A percentile compares a stretch with the other conserved stretches of the same genome.
These are phyloP conservation scores for Platypus cylindrus DNA, from an alignment of 2,888 invertebrate genomes.

Conservation along the genomic window DNA sequence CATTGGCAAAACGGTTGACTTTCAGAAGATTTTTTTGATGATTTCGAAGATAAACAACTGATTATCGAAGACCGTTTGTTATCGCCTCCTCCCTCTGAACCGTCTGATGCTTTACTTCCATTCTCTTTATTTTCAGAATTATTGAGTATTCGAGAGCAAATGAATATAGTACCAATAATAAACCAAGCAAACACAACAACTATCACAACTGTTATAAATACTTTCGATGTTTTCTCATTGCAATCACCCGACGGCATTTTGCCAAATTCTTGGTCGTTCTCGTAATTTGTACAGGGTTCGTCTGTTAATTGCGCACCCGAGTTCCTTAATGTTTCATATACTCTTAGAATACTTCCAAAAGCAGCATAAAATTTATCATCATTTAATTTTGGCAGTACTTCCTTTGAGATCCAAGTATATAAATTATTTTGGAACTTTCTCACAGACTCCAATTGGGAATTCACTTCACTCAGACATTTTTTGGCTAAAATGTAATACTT, in stretches of 20 bases:
- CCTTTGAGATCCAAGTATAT: conserved; percentile 40
- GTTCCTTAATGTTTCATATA: conserved; percentile 31
- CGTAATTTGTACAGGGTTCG: conserved; percentile 10
- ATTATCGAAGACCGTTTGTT: conserved; percentile 11
- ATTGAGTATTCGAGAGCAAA: conserved; percentile 27
- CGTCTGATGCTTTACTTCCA: conserved; percentile 2
- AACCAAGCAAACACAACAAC: conserved; percentile 32
- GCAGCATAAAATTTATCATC: conserved; percentile 49
- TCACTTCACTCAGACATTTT: conserved; percentile 36
- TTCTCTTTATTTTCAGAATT: conserved; percentile 5
- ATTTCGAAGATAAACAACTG: conserved; percentile 11
- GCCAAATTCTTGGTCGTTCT: conserved; percentile 14
- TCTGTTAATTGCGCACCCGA: conserved; percentile 10
- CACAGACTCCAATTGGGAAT: conserved; percentile 28
- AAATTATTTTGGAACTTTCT: conserved; percentile 40
- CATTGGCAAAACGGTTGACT: conserved; percentile 12
- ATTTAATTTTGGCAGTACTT: conserved; percentile 37
- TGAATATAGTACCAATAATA: conserved; percentile 28
- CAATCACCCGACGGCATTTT: conserved; percentile 13
- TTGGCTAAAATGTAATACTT: conserved; percentile 41
- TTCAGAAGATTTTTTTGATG: conserved; percentile 8
- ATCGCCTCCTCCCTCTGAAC: conserved; percentile 1
- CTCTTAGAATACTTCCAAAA: conserved; percentile 31
- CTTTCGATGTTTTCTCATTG: conserved; percentile 14
- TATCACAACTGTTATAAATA: conserved; percentile 24